Evolutionary conservation across 2,113 vertebrate species (phyloP).

Genomic region (Cnemophilus loriae): DNA sequence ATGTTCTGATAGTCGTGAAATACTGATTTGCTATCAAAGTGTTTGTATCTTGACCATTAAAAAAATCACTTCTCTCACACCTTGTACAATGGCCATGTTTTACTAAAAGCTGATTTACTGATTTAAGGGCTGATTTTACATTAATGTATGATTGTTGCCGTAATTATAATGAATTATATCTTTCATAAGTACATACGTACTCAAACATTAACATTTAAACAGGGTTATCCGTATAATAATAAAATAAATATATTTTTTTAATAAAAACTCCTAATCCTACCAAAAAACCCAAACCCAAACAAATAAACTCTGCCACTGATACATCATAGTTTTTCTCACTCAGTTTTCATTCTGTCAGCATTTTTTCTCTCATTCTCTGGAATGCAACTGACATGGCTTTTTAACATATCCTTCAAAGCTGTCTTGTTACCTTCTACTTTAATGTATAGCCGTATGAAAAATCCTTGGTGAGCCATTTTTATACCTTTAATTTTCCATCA

Average conservation of each 20-base stretch:
- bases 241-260: not conserved
- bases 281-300: not conserved
- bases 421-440: slow-evolving; percentile 53
- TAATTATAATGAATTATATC: slow-evolving; percentile 41
- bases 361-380: not conserved
- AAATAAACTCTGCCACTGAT: not conserved
- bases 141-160: not conserved
- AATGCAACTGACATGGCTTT: not conserved
- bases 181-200: slow-evolving; percentile 26
- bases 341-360: slow-evolving; percentile 36
- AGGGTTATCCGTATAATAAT: not conserved
- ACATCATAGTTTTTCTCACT: slow-evolving; percentile 16
- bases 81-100: not conserved
- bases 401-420: slow-evolving; percentile 40
- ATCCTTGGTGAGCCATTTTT: slow-evolving; percentile 24
- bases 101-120: not conserved
- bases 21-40: not conserved
- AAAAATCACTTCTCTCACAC: not conserved
- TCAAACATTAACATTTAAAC: slow-evolving; percentile 44
- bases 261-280: not conserved
- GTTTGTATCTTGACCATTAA: not conserved
- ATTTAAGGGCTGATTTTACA: slow-evolving; percentile 14
- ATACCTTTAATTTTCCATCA: slow-evolving; percentile 17
- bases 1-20: not conserved
- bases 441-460: slow-evolving; percentile 28